These are phyloP conservation scores for Poecile atricapillus DNA, from an alignment of 2,113 vertebrate species.

Conservation along the genomic window DNA sequence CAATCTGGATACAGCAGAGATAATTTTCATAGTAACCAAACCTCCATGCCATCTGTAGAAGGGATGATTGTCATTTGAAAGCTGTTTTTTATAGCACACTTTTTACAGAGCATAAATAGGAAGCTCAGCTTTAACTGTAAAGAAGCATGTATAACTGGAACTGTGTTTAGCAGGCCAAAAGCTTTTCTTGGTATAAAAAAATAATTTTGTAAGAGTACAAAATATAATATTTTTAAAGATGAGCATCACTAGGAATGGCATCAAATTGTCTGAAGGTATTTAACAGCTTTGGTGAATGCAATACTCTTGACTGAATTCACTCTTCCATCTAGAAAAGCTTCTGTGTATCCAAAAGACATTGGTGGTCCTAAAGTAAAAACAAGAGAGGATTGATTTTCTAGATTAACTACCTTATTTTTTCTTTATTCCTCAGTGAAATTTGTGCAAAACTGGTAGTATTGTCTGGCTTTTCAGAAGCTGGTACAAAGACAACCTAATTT, in stretches of 20 bases:
- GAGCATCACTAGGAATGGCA: neutral
- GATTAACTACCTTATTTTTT: neutral
- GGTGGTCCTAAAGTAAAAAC: neutral
- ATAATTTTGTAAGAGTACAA: neutral
- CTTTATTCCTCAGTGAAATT: neutral
- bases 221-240: neutral
- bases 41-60: slow-evolving; percentile 40
- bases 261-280: neutral
- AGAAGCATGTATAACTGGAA: neutral
- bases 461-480: neutral
- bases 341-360: neutral
- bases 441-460: neutral
- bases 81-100: neutral
- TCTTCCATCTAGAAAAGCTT: neutral
- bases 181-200: neutral
- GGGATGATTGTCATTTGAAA: slow-evolving; percentile 1
- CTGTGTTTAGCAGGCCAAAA: neutral
- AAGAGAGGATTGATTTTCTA: neutral
- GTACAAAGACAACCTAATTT: neutral
- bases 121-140: slow-evolving; percentile 62
- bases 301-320: neutral
- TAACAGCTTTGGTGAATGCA: neutral
- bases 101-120: slow-evolving; percentile 30
- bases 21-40: slow-evolving; percentile 49
- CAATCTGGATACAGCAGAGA: neutral